Conservation (phyloP, 2,888 invertebrate genomes). For the Dicycla oo region DNA sequence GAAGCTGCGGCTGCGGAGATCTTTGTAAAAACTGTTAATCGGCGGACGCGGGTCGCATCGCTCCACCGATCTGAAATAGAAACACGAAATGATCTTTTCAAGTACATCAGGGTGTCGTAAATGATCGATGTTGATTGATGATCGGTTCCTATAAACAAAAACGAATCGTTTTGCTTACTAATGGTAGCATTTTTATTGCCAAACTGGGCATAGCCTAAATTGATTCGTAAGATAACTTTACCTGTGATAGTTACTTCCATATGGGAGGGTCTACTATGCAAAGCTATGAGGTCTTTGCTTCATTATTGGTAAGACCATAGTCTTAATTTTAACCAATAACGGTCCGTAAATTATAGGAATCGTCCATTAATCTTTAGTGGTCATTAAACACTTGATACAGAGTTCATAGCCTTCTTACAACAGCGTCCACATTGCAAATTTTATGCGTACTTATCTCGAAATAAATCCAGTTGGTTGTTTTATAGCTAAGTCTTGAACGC, state of each 20-base stretch:
- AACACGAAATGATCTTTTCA: conserved; percentile 74
- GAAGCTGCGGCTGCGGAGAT: conserved; percentile 69
- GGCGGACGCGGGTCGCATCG: conserved; percentile 76
- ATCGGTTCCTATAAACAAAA: too few species aligned
- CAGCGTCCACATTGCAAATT: conserved; percentile 64
- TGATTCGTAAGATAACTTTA: too few species aligned
- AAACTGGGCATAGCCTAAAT: too few species aligned
- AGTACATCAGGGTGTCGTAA: conserved; percentile 79
- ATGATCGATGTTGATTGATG: conserved; percentile 73
- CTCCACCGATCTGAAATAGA: conserved; percentile 82
- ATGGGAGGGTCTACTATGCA: too few species aligned
- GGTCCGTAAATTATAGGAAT: too few species aligned
- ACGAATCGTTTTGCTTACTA: too few species aligned
- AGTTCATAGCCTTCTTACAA: conserved; percentile 70
- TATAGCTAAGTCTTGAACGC: conserved; percentile 49
- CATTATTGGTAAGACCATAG: too few species aligned
- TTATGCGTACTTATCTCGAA: conserved; percentile 69
- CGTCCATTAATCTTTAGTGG: conserved; percentile 79
- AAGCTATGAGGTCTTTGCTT: too few species aligned
- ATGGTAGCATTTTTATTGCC: too few species aligned
- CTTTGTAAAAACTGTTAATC: conserved; percentile 83
- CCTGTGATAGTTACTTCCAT: too few species aligned
- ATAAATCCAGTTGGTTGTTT: conserved; percentile 65
- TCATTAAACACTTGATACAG: conserved; percentile 77
- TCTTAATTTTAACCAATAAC: too few species aligned